A percentile compares a stretch with the other conserved stretches of the same genome.
Conservation (phyloP, 2,797 vertebrate species). For the Triplophysa bombifrons region DNA sequence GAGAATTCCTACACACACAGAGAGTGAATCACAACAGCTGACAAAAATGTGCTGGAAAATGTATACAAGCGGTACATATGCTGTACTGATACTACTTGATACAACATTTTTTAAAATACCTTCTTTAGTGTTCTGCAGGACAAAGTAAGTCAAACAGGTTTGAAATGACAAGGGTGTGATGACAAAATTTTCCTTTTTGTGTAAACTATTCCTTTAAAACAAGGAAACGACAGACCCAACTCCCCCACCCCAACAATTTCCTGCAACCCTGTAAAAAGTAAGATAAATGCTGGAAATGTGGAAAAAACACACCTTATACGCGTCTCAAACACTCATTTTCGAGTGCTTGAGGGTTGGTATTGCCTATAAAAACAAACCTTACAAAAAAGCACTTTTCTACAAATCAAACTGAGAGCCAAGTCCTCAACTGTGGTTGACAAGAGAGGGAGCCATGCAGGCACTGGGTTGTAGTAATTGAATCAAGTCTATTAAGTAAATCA, state of each 20-base stretch:
- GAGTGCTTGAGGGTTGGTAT: not conserved
- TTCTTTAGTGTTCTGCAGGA: too few relatives aligned
- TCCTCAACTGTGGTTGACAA: constrained; percentile 30
- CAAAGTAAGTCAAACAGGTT: too few relatives aligned
- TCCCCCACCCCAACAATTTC: not conserved
- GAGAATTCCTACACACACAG: not conserved
- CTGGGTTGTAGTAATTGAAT: constrained; percentile 37
- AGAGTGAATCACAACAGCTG: not conserved
- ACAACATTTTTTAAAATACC: too few relatives aligned
- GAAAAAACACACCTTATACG: constrained; percentile 3
- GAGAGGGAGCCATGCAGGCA: constrained; percentile 25
- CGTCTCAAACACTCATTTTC: not conserved
- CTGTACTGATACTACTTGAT: too few relatives aligned
- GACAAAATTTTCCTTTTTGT: too few relatives aligned
- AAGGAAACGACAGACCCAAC: not conserved
- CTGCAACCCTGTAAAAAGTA: constrained; percentile 7
- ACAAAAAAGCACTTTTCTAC: constrained; percentile 21
- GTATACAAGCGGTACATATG: not conserved
- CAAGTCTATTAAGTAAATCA: constrained; percentile 51
- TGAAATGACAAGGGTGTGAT: too few relatives aligned
- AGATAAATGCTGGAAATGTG: not conserved
- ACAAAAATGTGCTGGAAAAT: not conserved
- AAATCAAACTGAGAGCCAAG: constrained; percentile 41
- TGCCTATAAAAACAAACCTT: constrained; percentile 4
- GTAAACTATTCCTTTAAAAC: not conserved